A percentile compares a stretch with the other conserved stretches of the same genome.
Conservation (phyloP, 2,113 vertebrate genomes). For the Lophius piscatorius region DNA sequence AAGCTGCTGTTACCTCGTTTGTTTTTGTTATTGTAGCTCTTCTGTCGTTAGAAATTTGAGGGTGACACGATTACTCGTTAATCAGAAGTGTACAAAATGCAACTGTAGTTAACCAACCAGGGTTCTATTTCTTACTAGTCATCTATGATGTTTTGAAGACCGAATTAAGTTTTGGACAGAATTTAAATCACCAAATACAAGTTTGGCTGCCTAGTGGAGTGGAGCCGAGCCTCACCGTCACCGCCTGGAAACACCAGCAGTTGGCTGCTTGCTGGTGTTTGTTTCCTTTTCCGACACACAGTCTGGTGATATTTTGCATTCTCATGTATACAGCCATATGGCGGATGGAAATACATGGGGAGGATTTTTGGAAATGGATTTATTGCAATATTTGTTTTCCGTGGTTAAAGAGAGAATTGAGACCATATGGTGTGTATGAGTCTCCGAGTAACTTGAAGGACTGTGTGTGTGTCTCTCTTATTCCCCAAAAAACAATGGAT, state of each 20-base stretch:
- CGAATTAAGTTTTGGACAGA: slow-evolving; percentile 26
- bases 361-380: slow-evolving; percentile 12
- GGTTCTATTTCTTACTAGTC: slow-evolving; percentile 13
- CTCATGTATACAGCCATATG: no score
- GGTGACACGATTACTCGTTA: slow-evolving; percentile 7
- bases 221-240: slow-evolving; percentile 13
- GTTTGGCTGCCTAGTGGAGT: slow-evolving; percentile 17
- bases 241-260: slow-evolving; percentile 29
- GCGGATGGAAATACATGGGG: slow-evolving; percentile 1
- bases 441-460: no score
- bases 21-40: neutral
- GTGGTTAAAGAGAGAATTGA: neutral
- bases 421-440: neutral
- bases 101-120: neutral
- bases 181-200: slow-evolving; percentile 11
- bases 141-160: slow-evolving; percentile 5
- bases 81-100: slow-evolving; percentile 14
- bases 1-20: neutral
- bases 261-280: slow-evolving; percentile 39
- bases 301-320: slow-evolving; percentile 38
- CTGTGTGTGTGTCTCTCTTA: no score
- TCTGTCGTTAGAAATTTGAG: neutral
- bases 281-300: slow-evolving; percentile 44
- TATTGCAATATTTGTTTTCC: slow-evolving; percentile 19
- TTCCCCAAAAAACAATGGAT: no score